Conservation (phyloP, 2,113 vertebrate genomes). For the Connochaetes taurinus region DNA sequence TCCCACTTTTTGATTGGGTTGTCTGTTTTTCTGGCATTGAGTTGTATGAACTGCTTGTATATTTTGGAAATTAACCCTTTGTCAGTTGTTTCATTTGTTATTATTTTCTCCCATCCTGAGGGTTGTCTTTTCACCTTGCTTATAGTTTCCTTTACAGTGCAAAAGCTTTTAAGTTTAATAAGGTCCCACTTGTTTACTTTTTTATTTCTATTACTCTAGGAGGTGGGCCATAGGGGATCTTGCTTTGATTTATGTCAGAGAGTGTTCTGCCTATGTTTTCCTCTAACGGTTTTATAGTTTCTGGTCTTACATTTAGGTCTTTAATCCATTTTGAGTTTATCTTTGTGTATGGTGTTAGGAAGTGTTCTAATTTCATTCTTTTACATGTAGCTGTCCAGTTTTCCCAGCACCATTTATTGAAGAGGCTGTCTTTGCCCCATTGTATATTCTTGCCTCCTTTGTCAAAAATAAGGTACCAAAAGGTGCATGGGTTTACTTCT, state of each 20-base stretch:
- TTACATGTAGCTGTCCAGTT: not conserved
- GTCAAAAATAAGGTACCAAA: not conserved
- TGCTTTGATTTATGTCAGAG: not conserved
- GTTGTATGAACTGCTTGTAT: not conserved
- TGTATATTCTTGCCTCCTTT: not conserved
- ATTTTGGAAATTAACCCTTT: not conserved
- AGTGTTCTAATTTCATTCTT: not conserved
- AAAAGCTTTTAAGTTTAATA: not conserved
- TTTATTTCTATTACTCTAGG: not conserved
- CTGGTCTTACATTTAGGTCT: not conserved
- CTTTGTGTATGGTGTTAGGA: not conserved
- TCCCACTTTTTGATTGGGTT: not conserved
- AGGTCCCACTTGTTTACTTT: not conserved
- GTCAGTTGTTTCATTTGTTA: not conserved
- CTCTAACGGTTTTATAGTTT: not conserved
- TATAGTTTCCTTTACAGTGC: not conserved
- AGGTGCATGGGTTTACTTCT: not conserved
- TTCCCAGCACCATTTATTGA: not conserved
- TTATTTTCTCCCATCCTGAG: not conserved
- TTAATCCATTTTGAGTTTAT: not conserved
- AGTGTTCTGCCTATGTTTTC: not conserved
- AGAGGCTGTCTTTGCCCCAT: not conserved
- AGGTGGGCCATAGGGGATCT: not conserved
- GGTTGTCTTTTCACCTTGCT: not conserved
- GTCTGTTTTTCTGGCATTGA: not conserved